Conservation (phyloP, 2,113 vertebrate genomes). For the Passer domesticus region DNA sequence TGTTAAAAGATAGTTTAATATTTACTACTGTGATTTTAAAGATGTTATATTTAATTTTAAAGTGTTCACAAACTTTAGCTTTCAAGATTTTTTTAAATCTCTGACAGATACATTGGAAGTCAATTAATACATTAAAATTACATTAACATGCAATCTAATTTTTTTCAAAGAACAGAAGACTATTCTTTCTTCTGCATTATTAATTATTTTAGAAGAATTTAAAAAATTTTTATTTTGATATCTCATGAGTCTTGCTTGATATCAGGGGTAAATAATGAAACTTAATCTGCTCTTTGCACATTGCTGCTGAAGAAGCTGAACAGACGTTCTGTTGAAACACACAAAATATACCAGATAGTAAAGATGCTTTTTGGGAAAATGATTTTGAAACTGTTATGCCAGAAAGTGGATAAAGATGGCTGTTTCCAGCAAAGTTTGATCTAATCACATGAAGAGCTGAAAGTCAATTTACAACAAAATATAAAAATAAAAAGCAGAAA, state of each 20-base stretch:
- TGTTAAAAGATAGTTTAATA: background rate
- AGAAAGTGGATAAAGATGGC: background rate
- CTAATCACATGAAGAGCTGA: background rate
- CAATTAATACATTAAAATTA: background rate
- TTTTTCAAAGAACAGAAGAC: background rate
- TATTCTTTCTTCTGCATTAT: background rate
- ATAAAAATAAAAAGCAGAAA: background rate
- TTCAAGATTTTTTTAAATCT: background rate
- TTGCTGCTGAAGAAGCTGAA: background rate
- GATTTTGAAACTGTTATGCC: background rate
- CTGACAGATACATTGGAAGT: background rate
- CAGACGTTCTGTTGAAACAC: background rate
- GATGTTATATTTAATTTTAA: background rate
- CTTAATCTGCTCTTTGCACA: background rate
- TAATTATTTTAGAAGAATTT: background rate
- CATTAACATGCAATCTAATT: background rate
- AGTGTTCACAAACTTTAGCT: background rate
- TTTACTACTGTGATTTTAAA: background rate
- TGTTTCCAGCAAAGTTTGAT: background rate
- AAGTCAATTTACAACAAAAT: background rate
- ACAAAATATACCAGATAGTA: background rate
- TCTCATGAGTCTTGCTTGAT: background rate
- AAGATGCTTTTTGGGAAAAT: background rate
- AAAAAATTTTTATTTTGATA: background rate
- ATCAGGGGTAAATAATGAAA: background rate